Conservation (phyloP, 2,797 vertebrate species). For the Squalus acanthias region DNA sequence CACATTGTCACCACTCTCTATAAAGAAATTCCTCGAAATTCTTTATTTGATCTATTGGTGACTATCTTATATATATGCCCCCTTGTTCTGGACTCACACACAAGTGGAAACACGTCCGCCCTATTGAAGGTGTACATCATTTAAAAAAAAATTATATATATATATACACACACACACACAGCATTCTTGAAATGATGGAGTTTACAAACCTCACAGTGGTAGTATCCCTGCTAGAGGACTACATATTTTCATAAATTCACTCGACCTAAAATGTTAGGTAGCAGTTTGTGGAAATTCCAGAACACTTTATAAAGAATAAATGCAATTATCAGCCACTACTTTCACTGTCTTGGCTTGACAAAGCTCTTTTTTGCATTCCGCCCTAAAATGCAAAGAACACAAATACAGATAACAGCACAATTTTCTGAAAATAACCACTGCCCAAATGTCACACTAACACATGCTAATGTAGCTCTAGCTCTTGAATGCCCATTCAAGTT, state of each 20-base stretch:
- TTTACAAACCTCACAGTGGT: neutral
- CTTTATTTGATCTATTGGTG: neutral
- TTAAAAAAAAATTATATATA: too few relatives aligned
- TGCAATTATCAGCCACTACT: neutral
- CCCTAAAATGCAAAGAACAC: neutral
- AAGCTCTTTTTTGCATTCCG: neutral
- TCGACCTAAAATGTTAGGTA: neutral
- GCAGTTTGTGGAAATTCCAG: neutral
- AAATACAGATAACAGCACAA: neutral
- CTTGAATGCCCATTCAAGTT: neutral
- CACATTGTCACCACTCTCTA: neutral
- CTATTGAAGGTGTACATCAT: neutral
- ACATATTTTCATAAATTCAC: neutral
- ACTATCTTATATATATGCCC: neutral
- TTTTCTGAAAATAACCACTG: neutral
- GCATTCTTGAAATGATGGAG: neutral
- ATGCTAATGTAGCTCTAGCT: neutral
- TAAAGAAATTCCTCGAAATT: neutral
- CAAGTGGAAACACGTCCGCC: neutral
- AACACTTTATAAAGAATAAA: neutral
- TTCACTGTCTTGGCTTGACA: neutral
- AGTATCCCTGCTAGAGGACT: neutral
- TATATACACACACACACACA: neutral
- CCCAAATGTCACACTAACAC: neutral
- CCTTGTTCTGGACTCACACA: neutral